Conservation (phyloP, 2,888 invertebrate genomes). For the Dysmachus trigonus region DNA sequence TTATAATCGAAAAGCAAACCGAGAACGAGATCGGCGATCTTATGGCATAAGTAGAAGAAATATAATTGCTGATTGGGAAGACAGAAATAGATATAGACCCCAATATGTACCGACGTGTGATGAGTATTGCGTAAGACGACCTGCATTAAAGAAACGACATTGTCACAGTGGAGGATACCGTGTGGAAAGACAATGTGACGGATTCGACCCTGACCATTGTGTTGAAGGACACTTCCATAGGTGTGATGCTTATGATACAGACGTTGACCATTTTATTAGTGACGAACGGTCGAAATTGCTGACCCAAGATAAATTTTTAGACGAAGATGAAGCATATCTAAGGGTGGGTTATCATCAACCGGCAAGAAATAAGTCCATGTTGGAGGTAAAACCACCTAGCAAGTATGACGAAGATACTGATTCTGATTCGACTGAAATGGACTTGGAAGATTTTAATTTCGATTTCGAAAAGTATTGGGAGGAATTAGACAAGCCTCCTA, state of each 20-base stretch:
- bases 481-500: slow-evolving; percentile 63
- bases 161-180: slow-evolving; percentile 4
- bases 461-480: slow-evolving; percentile 65
- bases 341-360: slow-evolving; percentile 45
- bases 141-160: slow-evolving; percentile 38
- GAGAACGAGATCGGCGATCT: slow-evolving; percentile 40
- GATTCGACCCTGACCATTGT: slow-evolving; percentile 61
- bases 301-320: slow-evolving; percentile 62
- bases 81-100: slow-evolving; percentile 52
- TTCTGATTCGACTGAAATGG: slow-evolving; percentile 63
- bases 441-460: slow-evolving; percentile 64
- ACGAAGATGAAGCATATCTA: slow-evolving; percentile 61
- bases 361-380: slow-evolving; percentile 58
- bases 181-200: slow-evolving; percentile 51
- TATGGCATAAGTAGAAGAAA: slow-evolving; percentile 56
- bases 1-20: slow-evolving; percentile 50
- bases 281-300: slow-evolving; percentile 61
- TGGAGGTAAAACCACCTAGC: slow-evolving; percentile 62
- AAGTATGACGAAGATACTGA: slow-evolving; percentile 62
- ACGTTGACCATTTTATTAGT: slow-evolving; percentile 61
- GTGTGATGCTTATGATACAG: slow-evolving; percentile 56
- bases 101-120: slow-evolving; percentile 51
- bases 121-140: slow-evolving; percentile 61
- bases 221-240: background rate
- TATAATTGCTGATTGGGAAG: slow-evolving; percentile 60